These are phyloP conservation scores for Choristoneura fumiferana DNA, from an alignment of 1,140 invertebrate genomes.

Conservation along the genomic window DNA sequence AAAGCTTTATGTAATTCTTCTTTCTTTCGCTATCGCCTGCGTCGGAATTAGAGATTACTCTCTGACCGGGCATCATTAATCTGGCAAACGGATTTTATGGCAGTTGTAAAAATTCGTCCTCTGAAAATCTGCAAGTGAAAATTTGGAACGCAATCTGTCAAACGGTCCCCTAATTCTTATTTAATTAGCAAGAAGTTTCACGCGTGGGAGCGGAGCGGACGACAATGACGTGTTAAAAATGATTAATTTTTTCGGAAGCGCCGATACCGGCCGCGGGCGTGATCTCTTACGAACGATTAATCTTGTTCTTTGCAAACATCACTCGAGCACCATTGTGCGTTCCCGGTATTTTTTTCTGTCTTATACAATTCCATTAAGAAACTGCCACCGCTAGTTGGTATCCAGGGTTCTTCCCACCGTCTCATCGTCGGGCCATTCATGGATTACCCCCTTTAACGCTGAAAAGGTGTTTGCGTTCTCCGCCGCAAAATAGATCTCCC, in stretches of 20 bases:
- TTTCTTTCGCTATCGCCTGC: slow-evolving; percentile 33
- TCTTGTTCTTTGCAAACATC: slow-evolving; percentile 65
- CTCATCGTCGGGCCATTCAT: slow-evolving; percentile 66
- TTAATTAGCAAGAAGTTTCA: slow-evolving; percentile 70
- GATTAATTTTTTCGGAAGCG: slow-evolving; percentile 71
- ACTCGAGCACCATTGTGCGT: slow-evolving; percentile 57
- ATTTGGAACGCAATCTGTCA: slow-evolving; percentile 67
- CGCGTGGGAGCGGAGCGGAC: slow-evolving; percentile 51
- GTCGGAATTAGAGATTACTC: slow-evolving; percentile 39
- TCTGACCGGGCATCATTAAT: slow-evolving; percentile 47
- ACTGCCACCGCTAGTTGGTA: slow-evolving; percentile 71
- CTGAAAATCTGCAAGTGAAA: slow-evolving; percentile 42
- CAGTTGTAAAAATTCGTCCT: slow-evolving; percentile 46
- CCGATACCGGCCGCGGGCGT: slow-evolving; percentile 52
- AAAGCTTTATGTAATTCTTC: slow-evolving; percentile 73
- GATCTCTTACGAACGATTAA: slow-evolving; percentile 56
- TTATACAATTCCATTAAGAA: slow-evolving; percentile 72
- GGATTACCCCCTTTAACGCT: slow-evolving; percentile 41
- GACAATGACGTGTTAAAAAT: slow-evolving; percentile 73
- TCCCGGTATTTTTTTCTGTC: slow-evolving; percentile 70
- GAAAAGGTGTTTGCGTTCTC: slow-evolving; percentile 75
- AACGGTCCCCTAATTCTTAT: slow-evolving; percentile 69
- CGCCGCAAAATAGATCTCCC: slow-evolving; percentile 65
- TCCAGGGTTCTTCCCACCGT: slow-evolving; percentile 49
- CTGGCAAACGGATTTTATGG: slow-evolving; percentile 50